Evolutionary conservation across 2,113 vertebrate genomes (phyloP).

Genomic region (Tragelaphus strepsiceros): DNA sequence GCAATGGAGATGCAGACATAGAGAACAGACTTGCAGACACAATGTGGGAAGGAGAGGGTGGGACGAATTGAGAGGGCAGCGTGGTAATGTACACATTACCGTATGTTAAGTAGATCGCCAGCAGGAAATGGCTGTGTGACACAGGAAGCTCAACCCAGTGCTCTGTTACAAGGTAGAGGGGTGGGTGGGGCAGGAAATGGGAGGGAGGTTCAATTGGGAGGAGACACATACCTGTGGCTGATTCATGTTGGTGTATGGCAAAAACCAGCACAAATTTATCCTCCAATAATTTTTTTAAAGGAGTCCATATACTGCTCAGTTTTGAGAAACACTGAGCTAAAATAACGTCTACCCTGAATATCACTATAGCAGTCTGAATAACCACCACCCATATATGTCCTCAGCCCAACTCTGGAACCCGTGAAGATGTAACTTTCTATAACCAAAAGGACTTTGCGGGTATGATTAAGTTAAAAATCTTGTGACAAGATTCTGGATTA

Average conservation of each 20-base stretch:
- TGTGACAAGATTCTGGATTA: neutral
- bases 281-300: neutral
- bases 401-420: neutral
- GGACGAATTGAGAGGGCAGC: neutral
- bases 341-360: neutral
- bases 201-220: neutral
- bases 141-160: neutral
- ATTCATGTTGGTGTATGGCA: neutral
- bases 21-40: neutral
- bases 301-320: neutral
- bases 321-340: slow-evolving; percentile 33
- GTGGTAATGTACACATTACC: neutral
- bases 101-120: neutral
- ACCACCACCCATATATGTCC: neutral
- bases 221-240: neutral
- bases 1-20: neutral
- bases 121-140: neutral
- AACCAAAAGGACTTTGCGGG: neutral
- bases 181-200: neutral
- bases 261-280: neutral
- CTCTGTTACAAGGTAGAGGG: neutral
- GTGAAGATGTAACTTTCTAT: neutral
- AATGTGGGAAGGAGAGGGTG: neutral
- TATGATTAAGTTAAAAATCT: neutral
- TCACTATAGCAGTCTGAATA: neutral